These are phyloP conservation scores for Enteromius paludinosus DNA, from an alignment of 2,797 vertebrate genomes.

Conservation along the genomic window DNA sequence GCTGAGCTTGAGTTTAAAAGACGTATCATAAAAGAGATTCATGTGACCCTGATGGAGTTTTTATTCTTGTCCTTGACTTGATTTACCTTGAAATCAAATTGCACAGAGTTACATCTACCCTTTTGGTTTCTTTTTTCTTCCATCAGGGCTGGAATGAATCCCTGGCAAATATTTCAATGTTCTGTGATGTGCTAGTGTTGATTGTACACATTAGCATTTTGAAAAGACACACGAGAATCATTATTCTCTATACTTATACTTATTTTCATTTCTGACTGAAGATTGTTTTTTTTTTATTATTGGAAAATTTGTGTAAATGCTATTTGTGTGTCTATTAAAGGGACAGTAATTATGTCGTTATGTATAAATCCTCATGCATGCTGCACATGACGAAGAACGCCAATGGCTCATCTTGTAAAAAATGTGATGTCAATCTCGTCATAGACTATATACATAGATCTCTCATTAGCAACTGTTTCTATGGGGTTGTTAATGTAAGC, in stretches of 20 bases:
- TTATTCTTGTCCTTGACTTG: slow-evolving; percentile 13
- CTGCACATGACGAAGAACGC: not conserved
- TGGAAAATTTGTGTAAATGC: not conserved
- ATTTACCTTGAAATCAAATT: slow-evolving; percentile 3
- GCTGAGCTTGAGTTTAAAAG: not conserved
- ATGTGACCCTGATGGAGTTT: not conserved
- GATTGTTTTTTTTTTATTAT: not conserved
- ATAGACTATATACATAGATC: not conserved
- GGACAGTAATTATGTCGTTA: not conserved
- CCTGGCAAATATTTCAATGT: not conserved
- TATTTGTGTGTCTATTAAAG: not conserved
- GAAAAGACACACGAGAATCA: not conserved
- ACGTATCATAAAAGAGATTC: not conserved
- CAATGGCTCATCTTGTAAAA: not conserved
- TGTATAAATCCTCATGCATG: not conserved
- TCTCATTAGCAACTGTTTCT: not conserved
- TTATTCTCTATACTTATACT: not conserved
- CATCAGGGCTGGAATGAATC: not conserved
- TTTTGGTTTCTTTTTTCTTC: not conserved
- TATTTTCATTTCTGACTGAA: not conserved
- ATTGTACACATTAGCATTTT: not conserved
- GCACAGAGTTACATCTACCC: not conserved
- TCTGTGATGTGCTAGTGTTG: not conserved
- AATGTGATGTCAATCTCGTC: not conserved
- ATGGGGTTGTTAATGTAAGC: not conserved